Evolutionary conservation across 2,113 vertebrate genomes (phyloP).

Genomic region (Mobula birostris): DNA sequence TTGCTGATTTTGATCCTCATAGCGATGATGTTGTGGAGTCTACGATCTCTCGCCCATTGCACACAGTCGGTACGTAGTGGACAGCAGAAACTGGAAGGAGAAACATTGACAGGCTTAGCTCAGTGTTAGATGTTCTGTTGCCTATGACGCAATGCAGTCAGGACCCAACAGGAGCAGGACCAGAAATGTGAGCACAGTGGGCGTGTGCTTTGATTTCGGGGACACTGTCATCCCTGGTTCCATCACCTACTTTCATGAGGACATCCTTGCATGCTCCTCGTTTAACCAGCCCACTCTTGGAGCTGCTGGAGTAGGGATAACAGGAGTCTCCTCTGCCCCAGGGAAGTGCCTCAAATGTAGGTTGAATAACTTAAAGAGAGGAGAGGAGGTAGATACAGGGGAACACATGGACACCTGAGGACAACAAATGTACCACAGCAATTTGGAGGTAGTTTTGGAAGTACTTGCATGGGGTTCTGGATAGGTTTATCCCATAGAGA

Average conservation of each 20-base stretch:
- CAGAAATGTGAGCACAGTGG: background rate
- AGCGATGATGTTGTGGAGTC: slow-evolving; percentile 93
- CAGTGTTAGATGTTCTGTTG: background rate
- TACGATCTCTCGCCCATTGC: slow-evolving; percentile 89
- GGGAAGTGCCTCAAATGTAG: background rate
- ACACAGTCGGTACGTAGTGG: slow-evolving; percentile 82
- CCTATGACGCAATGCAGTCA: background rate
- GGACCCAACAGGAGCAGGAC: background rate
- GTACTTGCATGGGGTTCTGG: too few relatives aligned
- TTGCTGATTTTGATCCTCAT: slow-evolving; percentile 50
- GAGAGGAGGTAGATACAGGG: background rate
- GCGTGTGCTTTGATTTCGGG: background rate
- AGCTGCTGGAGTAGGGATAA: too few relatives aligned
- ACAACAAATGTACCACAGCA: too few relatives aligned
- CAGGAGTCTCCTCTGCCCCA: background rate
- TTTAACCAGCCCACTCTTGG: background rate
- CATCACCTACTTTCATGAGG: background rate
- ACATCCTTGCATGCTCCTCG: background rate
- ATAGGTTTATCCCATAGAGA: too few relatives aligned
- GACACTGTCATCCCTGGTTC: background rate
- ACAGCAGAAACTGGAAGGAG: slow-evolving; percentile 62
- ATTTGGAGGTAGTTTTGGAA: too few relatives aligned
- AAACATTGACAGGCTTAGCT: slow-evolving; percentile 39
- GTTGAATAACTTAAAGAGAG: background rate
- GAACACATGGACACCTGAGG: too few relatives aligned